Conservation (phyloP, 1,140 invertebrate species). For the Popillia japonica region DNA sequence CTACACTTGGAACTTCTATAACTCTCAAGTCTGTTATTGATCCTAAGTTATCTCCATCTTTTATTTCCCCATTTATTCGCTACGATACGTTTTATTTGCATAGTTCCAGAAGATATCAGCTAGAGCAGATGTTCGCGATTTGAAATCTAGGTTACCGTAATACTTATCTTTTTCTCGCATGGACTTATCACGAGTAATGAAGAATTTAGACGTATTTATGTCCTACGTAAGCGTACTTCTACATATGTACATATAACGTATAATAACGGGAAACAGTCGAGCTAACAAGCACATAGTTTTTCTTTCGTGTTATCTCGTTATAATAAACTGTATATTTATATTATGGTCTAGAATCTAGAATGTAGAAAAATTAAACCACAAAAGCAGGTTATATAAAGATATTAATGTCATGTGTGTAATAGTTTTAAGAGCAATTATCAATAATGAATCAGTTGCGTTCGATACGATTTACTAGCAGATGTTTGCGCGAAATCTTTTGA, state of each 20-base stretch:
- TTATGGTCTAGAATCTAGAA: conserved; percentile 15
- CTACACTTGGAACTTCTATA: too few species aligned
- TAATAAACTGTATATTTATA: conserved; percentile 11
- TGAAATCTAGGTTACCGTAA: conserved; percentile 18
- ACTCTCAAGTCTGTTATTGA: too few species aligned
- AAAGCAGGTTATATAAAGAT: too few species aligned
- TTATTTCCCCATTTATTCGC: neutral
- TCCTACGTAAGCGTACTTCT: neutral
- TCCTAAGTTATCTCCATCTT: neutral
- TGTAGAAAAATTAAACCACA: too few species aligned
- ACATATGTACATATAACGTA: neutral
- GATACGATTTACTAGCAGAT: neutral
- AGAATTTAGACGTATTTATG: conserved; percentile 15
- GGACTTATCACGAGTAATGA: neutral
- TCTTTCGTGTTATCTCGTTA: neutral
- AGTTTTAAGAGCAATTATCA: too few species aligned
- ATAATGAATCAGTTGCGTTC: too few species aligned
- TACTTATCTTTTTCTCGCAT: neutral
- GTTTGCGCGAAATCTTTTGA: neutral
- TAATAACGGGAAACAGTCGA: neutral
- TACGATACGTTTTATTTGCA: neutral
- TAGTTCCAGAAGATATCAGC: neutral
- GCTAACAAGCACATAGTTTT: conserved; percentile 1
- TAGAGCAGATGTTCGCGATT: neutral
- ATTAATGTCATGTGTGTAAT: too few species aligned